These are phyloP conservation scores for Podargus strigoides DNA, from an alignment of 2,797 vertebrate species.

Conservation along the genomic window DNA sequence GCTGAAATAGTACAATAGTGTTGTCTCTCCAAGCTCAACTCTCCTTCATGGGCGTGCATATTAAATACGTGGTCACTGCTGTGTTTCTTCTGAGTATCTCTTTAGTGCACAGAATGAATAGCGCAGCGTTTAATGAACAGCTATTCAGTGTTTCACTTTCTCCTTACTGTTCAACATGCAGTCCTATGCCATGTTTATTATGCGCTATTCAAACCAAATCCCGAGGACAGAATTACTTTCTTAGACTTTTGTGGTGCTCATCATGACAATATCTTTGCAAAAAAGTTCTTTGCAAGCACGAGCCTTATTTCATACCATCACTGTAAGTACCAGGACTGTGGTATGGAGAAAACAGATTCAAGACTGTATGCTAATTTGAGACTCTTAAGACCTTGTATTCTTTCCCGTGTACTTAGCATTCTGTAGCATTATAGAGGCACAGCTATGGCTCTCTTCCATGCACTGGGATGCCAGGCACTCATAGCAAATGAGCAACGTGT, in stretches of 20 bases:
- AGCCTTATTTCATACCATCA: neutral
- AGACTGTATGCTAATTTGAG: constrained; percentile 19
- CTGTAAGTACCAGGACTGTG: neutral
- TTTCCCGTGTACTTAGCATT: constrained; percentile 41
- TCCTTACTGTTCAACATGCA: constrained; percentile 43
- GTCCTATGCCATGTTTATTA: constrained; percentile 1
- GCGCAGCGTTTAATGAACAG: constrained; percentile 11
- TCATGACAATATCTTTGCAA: neutral
- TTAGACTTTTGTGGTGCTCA: neutral
- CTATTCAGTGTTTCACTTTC: constrained; percentile 66
- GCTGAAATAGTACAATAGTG: constrained; percentile 30
- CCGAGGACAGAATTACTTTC: neutral
- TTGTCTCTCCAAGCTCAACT: constrained; percentile 22
- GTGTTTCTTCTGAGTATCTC: constrained; percentile 57
- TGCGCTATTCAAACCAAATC: constrained; percentile 1
- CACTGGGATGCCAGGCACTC: neutral
- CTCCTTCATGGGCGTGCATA: constrained; percentile 48
- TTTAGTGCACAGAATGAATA: constrained; percentile 41
- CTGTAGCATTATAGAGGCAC: neutral
- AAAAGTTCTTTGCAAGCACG: neutral
- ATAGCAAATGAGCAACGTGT: neutral
- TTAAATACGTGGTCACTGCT: constrained; percentile 45
- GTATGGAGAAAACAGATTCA: neutral
- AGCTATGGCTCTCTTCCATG: neutral
- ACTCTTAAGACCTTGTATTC: constrained; percentile 1